phyloP scores from a whole-genome alignment of 2,888 invertebrate genomes.

The Pheosia tremula region DNA sequence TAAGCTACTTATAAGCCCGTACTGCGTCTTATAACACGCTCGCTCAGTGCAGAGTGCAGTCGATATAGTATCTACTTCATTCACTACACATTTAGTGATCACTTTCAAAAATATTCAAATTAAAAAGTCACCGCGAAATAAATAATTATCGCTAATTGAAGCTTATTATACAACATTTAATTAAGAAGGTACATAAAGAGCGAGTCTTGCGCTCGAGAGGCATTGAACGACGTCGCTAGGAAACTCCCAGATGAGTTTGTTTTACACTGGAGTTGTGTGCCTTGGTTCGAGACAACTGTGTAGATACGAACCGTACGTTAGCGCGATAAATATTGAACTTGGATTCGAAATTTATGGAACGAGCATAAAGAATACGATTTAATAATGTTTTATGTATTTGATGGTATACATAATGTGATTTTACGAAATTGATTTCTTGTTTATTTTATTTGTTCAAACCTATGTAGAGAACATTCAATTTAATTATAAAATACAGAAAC shows the following conservation, averaged over 20 bases:
- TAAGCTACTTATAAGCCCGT: no score
- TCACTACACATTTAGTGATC: neutral
- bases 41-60: no score
- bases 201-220: constrained; percentile 45
- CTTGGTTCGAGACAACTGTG: constrained; percentile 7
- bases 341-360: neutral
- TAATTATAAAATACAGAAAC: no score
- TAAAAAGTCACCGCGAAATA: constrained; percentile 16
- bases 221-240: constrained; percentile 39
- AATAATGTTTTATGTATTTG: no score
- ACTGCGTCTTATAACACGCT: no score
- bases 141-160: constrained; percentile 49
- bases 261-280: constrained; percentile 20
- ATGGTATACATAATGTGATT: neutral
- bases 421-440: no score
- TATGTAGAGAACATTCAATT: no score
- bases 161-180: constrained; percentile 51
- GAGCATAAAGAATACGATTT: neutral
- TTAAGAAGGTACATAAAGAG: constrained; percentile 45
- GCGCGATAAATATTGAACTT: neutral
- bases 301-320: neutral
- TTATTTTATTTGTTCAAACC: no score
- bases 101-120: neutral
- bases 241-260: constrained; percentile 39
- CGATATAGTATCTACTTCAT: no score